These are phyloP conservation scores for Lordiphosa mommai DNA, from an alignment of 1,140 invertebrate genomes.

Conservation along the genomic window DNA sequence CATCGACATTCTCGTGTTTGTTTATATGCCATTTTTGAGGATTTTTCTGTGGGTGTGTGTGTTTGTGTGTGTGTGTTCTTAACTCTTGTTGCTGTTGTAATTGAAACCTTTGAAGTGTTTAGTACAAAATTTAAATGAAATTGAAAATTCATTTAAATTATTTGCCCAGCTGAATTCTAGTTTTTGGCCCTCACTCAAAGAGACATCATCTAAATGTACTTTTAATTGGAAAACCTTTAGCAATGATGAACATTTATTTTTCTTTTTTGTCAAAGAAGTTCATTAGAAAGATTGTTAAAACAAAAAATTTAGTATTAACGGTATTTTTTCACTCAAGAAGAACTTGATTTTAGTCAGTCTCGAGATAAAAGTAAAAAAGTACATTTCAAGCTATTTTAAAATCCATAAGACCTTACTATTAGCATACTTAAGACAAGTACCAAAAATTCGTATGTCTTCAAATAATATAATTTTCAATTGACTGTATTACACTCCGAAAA, in stretches of 20 bases:
- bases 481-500: no score
- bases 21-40: constrained; percentile 22
- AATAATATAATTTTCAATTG: no score
- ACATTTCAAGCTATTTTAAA: no score
- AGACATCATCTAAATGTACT: neutral
- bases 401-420: no score
- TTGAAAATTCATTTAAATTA: constrained; percentile 10
- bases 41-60: constrained; percentile 29
- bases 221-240: constrained; percentile 5
- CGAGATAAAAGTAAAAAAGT: no score
- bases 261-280: neutral
- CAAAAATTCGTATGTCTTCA: no score
- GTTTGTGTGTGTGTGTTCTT: neutral
- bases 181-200: neutral
- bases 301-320: neutral
- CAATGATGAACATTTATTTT: neutral
- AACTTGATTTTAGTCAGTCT: no score
- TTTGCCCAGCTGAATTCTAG: constrained; percentile 4
- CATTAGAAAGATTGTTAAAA: neutral
- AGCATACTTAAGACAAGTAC: no score
- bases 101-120: constrained; percentile 12
- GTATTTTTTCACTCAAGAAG: no score
- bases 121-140: constrained; percentile 7
- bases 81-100: constrained; percentile 9
- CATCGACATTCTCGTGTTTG: constrained; percentile 27